Evolutionary conservation across 2,113 vertebrate genomes (phyloP), one percentile per base, ranked within the genome.

Genomic region (Myanophis thanlyinensis): DNA sequence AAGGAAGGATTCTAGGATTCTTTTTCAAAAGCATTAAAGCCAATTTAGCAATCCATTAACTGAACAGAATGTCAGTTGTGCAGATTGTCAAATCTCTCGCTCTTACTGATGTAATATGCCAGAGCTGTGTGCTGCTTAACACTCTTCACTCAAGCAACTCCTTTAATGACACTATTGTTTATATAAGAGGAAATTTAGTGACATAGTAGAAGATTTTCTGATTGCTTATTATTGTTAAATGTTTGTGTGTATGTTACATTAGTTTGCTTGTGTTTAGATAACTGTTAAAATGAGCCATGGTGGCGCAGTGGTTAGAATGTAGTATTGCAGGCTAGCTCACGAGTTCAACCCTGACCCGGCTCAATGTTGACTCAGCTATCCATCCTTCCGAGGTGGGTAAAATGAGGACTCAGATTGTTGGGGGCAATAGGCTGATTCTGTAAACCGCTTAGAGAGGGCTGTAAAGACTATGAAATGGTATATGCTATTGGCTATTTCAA

Each of bases 171-270:
- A 13, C 35, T 12, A 13, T 54, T 92, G 18, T 48, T 56, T 89
- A 84, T 89, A 47, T 85, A 46, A 44, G 40, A 59, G 44, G 62
- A 48, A 56, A 89, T 89, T 56, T 85, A 89, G 73, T 73, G 48
- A n/a, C 88, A 44, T 46, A 27, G 89, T 89, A 85, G 85, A 46
- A 49, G 52, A 85, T 92, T 92, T 92, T 73, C 88, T 40, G 44
- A 73, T 67, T 85, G 73, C 89, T 89, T 85, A 49, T 46, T 92
- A 59, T 44, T 59, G 11, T 89, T 85, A 89, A 89, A 46, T 85
- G 30, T 89, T 85, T 92, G 86, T 59, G 67, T 59, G 40, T 85
- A 23, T 56, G 30, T 46, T 85, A 5, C 52, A 23, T 49, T 59
- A 27, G 20, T 92, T 89, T 89, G 73, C 52, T 47, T 1, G 44